Evolutionary conservation across 2,888 invertebrate species (phyloP).

Genomic region (Gortyna flavago): DNA sequence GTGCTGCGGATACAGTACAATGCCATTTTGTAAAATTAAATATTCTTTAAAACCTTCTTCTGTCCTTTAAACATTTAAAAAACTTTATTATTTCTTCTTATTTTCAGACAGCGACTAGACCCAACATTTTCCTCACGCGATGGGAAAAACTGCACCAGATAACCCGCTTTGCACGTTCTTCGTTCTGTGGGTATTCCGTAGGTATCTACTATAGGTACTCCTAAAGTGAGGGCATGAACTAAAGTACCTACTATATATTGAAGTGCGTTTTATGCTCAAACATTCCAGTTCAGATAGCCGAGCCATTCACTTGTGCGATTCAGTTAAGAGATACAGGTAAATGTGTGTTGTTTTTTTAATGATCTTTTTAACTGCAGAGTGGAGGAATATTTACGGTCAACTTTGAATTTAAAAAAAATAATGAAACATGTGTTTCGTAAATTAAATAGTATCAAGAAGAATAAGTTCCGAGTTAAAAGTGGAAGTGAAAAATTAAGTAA

Average conservation of each 20-base stretch:
- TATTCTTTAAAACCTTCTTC: neutral
- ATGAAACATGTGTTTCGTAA: neutral
- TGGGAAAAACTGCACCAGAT: conserved; percentile 8
- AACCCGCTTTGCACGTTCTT: conserved; percentile 12
- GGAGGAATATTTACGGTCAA: neutral
- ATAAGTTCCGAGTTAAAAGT: neutral
- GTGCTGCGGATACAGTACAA: conserved; percentile 9
- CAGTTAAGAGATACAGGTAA: conserved; percentile 47
- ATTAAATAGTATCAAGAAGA: neutral
- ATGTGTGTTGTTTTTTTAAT: conserved; percentile 16
- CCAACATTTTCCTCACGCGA: neutral
- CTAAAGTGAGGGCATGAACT: conserved; percentile 17
- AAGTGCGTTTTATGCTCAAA: conserved; percentile 29
- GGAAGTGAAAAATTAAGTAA: neutral
- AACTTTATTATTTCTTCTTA: neutral
- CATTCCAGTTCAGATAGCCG: conserved; percentile 51
- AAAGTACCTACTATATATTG: conserved; percentile 61
- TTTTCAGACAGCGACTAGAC: neutral
- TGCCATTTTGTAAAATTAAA: neutral
- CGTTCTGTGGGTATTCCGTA: conserved; percentile 46
- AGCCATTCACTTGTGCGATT: conserved; percentile 39
- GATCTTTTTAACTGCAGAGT: neutral
- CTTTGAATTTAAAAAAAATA: neutral
- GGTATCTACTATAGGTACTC: conserved; percentile 9
- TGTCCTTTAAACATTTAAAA: neutral